Evolutionary conservation across 2,797 vertebrate species (phyloP).

Genomic region (Sebastes nivosus): DNA sequence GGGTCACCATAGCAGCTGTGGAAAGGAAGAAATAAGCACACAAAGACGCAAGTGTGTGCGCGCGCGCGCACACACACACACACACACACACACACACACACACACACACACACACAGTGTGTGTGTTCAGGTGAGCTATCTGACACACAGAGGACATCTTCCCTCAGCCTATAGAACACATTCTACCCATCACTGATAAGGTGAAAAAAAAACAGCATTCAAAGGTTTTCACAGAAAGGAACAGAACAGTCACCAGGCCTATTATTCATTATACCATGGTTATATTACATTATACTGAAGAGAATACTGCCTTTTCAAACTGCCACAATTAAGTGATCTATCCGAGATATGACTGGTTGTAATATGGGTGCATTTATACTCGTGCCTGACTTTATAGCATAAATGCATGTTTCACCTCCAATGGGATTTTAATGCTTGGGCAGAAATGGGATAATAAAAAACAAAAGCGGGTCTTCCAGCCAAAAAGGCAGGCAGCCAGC

Average conservation of each 20-base stretch:
- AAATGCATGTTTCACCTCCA: constrained; percentile 11
- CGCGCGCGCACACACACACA: neutral
- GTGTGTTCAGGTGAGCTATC: constrained; percentile 19
- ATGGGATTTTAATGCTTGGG: constrained; percentile 16
- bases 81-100: neutral
- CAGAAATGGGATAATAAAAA: constrained; percentile 33
- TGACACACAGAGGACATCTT: neutral
- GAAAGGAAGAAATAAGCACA: neutral
- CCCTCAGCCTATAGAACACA: neutral
- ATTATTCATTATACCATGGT: neutral
- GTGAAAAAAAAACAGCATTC: neutral
- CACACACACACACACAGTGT: neutral
- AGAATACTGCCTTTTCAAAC: neutral
- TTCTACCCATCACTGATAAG: neutral
- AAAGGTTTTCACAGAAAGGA: neutral
- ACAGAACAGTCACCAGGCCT: neutral
- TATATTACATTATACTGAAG: neutral
- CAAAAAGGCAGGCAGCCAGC: constrained; percentile 41
- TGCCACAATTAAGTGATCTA: neutral
- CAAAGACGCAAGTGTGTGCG: neutral
- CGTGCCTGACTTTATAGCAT: neutral
- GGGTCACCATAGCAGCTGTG: constrained; percentile 60
- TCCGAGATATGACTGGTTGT: neutral
- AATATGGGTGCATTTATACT: neutral
- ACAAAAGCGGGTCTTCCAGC: constrained; percentile 28